Evolutionary conservation across 2,888 invertebrate genomes (phyloP).

Genomic region (Limnephilus auricula): DNA sequence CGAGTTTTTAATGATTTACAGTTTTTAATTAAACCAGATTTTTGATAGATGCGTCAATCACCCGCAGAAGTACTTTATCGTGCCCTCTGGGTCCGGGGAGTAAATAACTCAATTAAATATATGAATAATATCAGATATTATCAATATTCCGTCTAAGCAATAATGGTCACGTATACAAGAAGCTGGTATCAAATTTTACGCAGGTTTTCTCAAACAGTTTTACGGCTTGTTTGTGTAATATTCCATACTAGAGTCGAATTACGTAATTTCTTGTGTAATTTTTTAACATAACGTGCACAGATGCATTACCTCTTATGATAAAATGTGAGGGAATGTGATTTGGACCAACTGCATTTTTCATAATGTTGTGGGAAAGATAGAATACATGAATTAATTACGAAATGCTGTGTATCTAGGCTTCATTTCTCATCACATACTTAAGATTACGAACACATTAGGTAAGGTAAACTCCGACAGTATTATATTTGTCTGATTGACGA

Average conservation of each 20-base stretch:
- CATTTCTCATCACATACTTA: too few relatives aligned
- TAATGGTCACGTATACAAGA: background rate
- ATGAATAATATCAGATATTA: too few relatives aligned
- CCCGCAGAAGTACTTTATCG: background rate
- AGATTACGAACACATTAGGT: too few relatives aligned
- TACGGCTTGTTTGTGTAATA: background rate
- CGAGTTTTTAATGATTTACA: background rate
- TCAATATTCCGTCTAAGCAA: background rate
- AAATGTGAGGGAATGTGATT: too few relatives aligned
- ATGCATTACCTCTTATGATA: too few relatives aligned
- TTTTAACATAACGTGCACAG: background rate
- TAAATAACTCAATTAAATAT: background rate
- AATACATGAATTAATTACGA: too few relatives aligned
- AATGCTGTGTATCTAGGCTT: too few relatives aligned
- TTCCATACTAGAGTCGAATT: background rate
- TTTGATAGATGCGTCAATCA: background rate
- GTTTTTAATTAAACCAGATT: constrained; percentile 7
- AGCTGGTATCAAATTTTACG: background rate
- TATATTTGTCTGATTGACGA: too few relatives aligned
- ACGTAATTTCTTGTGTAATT: background rate
- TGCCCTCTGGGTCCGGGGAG: background rate
- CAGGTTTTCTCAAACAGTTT: background rate
- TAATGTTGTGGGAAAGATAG: too few relatives aligned
- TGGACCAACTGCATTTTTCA: too few relatives aligned
- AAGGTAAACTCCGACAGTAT: too few relatives aligned